phyloP scores from a whole-genome alignment of 1,140 invertebrate species.

The Xylocopa sonorina region DNA sequence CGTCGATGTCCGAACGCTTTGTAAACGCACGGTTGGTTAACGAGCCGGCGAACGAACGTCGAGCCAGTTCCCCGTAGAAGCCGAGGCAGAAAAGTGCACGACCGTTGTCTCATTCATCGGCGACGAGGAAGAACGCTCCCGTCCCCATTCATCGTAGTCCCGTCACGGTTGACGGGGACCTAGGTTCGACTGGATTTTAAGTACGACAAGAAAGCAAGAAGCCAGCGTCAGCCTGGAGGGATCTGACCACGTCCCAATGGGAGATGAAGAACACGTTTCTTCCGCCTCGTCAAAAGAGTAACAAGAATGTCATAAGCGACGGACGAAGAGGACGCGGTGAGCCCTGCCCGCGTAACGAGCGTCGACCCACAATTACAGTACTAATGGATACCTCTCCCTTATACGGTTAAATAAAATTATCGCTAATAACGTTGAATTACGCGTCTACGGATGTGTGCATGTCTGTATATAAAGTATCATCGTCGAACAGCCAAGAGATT shows the following conservation, averaged over 20 bases:
- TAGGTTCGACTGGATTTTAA: conserved; percentile 56
- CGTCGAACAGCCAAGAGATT: conserved; percentile 6
- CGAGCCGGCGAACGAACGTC: conserved; percentile 13
- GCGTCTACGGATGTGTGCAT: too few relatives aligned
- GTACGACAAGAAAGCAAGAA: conserved; percentile 33
- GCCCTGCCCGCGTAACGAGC: conserved; percentile 31
- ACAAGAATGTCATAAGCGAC: conserved; percentile 47
- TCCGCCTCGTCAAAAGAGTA: conserved; percentile 37
- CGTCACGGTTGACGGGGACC: conserved; percentile 49
- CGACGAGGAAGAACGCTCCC: conserved; percentile 33
- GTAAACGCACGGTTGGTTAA: background rate
- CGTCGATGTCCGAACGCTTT: background rate
- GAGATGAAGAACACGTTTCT: conserved; percentile 53
- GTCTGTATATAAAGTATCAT: conserved; percentile 51
- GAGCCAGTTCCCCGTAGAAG: conserved; percentile 20
- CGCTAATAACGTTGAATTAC: conserved; percentile 41
- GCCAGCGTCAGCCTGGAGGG: background rate
- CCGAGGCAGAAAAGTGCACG: conserved; percentile 20
- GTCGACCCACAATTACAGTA: conserved; percentile 19
- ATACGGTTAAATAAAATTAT: conserved; percentile 40
- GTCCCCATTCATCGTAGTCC: conserved; percentile 58
- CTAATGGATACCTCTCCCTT: conserved; percentile 35
- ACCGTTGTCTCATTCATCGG: conserved; percentile 45
- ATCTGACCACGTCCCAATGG: conserved; percentile 11
- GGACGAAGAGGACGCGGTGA: background rate